Evolutionary conservation across 92 coral and sea anemone species (phyloP).

Genomic region (Phenganax stokvisi): DNA sequence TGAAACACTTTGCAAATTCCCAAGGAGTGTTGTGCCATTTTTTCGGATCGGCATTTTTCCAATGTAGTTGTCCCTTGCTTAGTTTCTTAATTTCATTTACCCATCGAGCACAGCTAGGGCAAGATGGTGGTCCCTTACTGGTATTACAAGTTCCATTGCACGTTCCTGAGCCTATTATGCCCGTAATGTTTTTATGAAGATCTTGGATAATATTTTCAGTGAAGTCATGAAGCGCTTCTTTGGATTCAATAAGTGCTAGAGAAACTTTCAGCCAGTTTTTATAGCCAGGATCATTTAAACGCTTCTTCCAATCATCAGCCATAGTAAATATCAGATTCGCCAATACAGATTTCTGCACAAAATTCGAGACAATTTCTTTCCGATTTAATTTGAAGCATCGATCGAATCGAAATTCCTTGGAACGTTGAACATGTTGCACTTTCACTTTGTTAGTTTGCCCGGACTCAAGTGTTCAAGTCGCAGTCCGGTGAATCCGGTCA

Average conservation of each 20-base stretch:
- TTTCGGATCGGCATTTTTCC: constrained; percentile 33
- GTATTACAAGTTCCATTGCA: constrained; percentile 29
- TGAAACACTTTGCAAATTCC: constrained; percentile 37
- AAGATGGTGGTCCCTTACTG: constrained; percentile 15
- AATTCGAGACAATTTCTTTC: too few species aligned
- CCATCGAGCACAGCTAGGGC: constrained; percentile 21
- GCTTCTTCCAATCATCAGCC: constrained; percentile 17
- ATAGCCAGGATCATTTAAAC: constrained; percentile 24
- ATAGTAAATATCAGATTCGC: neutral
- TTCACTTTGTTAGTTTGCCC: neutral
- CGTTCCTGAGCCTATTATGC: constrained; percentile 13
- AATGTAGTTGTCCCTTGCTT: constrained; percentile 1
- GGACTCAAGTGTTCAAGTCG: too few species aligned
- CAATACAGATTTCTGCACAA: neutral
- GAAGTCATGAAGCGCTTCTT: constrained; percentile 37
- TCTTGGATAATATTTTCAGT: constrained; percentile 3
- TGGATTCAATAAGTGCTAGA: constrained; percentile 25
- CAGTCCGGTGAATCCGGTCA: too few species aligned
- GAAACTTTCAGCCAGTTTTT: constrained; percentile 39
- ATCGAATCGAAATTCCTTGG: too few species aligned
- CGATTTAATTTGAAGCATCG: too few species aligned
- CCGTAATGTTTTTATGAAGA: constrained; percentile 8
- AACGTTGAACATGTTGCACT: neutral
- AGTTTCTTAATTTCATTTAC: constrained; percentile 23
- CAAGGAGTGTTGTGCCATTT: constrained; percentile 30